A percentile compares a stretch with the other conserved stretches of the same genome.
phyloP scores from a whole-genome alignment of 2,113 vertebrate species.

The Alectura lathami region DNA sequence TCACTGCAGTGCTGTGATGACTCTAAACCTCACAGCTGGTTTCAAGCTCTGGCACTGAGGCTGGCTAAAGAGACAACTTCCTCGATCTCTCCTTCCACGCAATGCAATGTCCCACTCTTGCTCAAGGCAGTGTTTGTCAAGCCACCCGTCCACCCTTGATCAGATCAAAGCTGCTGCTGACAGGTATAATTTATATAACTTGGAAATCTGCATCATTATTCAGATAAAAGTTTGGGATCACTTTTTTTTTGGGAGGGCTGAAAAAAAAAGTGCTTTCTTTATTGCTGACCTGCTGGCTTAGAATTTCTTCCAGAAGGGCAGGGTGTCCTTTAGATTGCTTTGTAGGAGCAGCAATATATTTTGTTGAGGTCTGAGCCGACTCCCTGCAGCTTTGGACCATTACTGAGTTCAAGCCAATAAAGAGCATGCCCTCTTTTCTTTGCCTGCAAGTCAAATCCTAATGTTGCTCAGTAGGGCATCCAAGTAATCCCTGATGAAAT shows the following conservation, averaged over 20 bases:
- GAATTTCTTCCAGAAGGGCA: slow-evolving; percentile 30
- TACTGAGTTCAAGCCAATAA: slow-evolving; percentile 42
- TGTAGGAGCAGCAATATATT: slow-evolving; percentile 26
- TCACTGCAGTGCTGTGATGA: neutral
- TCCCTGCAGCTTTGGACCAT: slow-evolving; percentile 21
- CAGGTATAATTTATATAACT: neutral
- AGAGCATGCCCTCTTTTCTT: neutral
- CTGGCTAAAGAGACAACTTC: neutral
- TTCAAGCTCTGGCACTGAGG: neutral
- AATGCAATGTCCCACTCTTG: neutral
- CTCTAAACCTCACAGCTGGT: neutral
- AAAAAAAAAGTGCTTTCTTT: neutral
- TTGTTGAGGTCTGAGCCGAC: slow-evolving; percentile 3
- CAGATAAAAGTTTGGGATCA: neutral
- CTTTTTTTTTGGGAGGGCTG: neutral
- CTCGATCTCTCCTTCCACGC: neutral
- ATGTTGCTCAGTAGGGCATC: slow-evolving; percentile 1
- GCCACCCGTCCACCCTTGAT: neutral
- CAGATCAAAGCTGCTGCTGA: neutral
- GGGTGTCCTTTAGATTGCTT: neutral
- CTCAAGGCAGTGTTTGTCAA: neutral
- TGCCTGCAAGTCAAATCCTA: slow-evolving; percentile 33
- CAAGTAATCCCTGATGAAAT: slow-evolving; percentile 30
- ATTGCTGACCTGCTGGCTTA: neutral
- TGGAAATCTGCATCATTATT: neutral